Conservation (phyloP, 2,113 vertebrate genomes). For the Hydropotes inermis region DNA sequence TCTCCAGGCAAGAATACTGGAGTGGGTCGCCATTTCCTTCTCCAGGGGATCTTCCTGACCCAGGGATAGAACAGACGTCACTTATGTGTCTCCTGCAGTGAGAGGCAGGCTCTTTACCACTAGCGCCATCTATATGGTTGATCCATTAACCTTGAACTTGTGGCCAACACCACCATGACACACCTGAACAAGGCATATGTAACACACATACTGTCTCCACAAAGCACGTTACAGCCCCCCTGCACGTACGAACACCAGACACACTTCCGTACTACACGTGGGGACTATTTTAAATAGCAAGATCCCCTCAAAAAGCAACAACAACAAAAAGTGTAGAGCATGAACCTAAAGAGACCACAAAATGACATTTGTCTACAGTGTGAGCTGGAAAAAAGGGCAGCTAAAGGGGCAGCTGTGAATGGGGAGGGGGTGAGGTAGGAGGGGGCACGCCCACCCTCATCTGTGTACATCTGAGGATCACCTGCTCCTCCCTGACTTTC, state of each 20-base stretch:
- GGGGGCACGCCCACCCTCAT: rapidly evolving
- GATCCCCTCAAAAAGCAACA: background rate
- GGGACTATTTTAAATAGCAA: background rate
- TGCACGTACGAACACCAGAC: background rate
- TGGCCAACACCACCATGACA: background rate
- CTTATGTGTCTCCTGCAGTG: background rate
- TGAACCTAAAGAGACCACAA: background rate
- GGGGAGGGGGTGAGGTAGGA: background rate
- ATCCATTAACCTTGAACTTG: background rate
- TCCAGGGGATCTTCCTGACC: background rate
- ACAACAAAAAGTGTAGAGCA: rapidly evolving
- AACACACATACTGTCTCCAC: rapidly evolving
- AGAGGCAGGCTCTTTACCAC: background rate
- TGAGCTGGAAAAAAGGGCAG: background rate
- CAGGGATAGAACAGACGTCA: rapidly evolving
- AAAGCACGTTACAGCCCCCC: too few species aligned
- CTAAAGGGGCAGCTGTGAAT: too few species aligned
- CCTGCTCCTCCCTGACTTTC: background rate
- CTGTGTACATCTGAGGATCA: rapidly evolving
- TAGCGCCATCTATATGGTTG: background rate
- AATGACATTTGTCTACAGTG: background rate
- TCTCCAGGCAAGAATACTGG: background rate
- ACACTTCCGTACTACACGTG: background rate
- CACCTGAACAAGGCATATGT: background rate
- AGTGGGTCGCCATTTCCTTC: background rate